A percentile compares a stretch with the other conserved stretches of the same genome.
These are phyloP conservation scores for Cairina moschata DNA, from an alignment of 2,113 vertebrate genomes.

Conservation along the genomic window DNA sequence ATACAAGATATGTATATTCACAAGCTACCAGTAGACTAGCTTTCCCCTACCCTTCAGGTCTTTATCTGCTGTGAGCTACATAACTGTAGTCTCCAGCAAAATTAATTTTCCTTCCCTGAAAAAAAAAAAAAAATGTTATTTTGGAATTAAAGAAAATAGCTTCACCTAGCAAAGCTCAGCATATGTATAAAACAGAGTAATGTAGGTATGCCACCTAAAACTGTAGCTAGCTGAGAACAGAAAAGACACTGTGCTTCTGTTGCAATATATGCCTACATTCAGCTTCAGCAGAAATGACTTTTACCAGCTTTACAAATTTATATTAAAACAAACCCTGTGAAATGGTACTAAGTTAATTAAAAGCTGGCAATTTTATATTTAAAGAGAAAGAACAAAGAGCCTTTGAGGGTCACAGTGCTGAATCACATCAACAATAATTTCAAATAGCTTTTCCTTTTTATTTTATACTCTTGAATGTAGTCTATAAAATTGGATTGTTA, in stretches of 20 bases:
- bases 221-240: background rate
- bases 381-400: background rate
- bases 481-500: background rate
- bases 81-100: background rate
- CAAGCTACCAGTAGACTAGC: background rate
- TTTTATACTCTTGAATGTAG: background rate
- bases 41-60: background rate
- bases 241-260: background rate
- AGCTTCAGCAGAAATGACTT: constrained; percentile 5
- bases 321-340: constrained; percentile 55
- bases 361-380: constrained; percentile 62
- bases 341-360: constrained; percentile 64
- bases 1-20: background rate
- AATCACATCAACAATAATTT: background rate
- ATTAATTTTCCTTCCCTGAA: background rate
- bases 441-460: background rate
- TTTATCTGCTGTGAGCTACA: background rate
- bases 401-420: background rate
- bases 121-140: background rate
- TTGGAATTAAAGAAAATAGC: background rate
- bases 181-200: background rate
- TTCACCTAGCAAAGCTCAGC: background rate
- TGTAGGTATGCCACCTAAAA: background rate
- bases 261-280: constrained; percentile 30
- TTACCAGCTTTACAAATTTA: constrained; percentile 62